phyloP scores from a whole-genome alignment of 2,888 invertebrate genomes.

The Andrena minutula region DNA sequence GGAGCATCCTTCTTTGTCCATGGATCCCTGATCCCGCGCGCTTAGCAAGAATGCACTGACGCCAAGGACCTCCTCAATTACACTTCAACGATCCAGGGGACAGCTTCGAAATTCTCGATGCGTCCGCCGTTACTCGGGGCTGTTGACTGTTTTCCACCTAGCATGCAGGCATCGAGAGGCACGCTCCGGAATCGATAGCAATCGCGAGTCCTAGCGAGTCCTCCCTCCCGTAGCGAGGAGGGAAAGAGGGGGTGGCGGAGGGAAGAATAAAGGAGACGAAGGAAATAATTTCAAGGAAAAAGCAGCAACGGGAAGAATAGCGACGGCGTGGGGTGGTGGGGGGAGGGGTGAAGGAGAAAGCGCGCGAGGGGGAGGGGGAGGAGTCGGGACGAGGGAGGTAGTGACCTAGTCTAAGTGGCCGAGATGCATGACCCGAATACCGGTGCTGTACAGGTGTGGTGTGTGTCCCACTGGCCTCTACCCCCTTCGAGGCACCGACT shows the following conservation, averaged over 20 bases:
- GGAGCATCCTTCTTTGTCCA: too few relatives aligned
- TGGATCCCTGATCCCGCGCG: too few relatives aligned
- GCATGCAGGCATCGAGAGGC: not conserved
- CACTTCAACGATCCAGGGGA: not conserved
- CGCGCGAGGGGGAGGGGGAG: constrained; percentile 36
- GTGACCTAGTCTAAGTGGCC: constrained; percentile 83
- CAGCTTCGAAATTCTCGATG: not conserved
- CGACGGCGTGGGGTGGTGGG: not conserved
- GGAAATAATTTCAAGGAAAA: constrained; percentile 14
- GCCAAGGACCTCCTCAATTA: too few relatives aligned
- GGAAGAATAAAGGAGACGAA: not conserved
- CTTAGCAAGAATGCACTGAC: too few relatives aligned
- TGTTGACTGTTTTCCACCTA: not conserved
- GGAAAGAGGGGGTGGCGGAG: not conserved
- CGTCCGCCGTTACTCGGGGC: not conserved
- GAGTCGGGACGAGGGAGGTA: constrained; percentile 74
- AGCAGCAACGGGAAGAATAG: constrained; percentile 19
- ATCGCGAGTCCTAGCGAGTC: constrained; percentile 23
- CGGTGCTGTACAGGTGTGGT: constrained; percentile 80
- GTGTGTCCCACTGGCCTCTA: constrained; percentile 82
- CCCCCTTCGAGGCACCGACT: constrained; percentile 67
- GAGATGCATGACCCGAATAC: constrained; percentile 84
- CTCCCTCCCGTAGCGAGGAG: constrained; percentile 16
- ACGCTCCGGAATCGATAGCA: constrained; percentile 36
- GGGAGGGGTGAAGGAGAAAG: not conserved